Evolutionary conservation across 2,113 vertebrate genomes (phyloP), one percentile per base, ranked within the genome.

Genomic region (Baryphthengus martii): DNA sequence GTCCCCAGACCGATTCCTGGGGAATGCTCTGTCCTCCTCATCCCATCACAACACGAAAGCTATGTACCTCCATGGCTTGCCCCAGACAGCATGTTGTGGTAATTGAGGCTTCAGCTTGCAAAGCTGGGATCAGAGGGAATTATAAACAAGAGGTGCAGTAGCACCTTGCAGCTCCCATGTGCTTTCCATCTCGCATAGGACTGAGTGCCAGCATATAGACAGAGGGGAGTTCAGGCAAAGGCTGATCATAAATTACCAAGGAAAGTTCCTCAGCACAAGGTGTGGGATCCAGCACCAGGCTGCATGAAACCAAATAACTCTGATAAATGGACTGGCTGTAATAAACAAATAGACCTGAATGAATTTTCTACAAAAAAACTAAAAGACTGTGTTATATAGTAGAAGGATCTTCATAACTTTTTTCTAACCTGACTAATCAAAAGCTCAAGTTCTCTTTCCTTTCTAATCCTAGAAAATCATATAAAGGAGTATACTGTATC

Each of bases 61-160:
- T 56, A 0, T 2, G 3, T 5, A 3, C 45, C 44, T 75, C 39
- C 3, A 0, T n/a, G 44, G 47, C 33, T 71, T 61, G 42, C 50
- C 19, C 49, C 3, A 3, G 39, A 19, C 10, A 33, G 6, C 4
- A 1, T 35, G 17, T 44, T 4, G 0, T 56, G 45, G 66, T 37
- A 39, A 28, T 29, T 1, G 2, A 39, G 53, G 18, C 44, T 84
- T 81, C 66, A 49, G n/a, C 14, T 76, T 13, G 2, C 58, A 62
- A 52, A 75, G 40, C 31, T 3, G 0, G 67, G 56, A 13, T 37
- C 29, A 58, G 39, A 17, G 9, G 14, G 12, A 40, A 67, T 7
- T 50, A 21, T 72, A 58, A 62, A 23, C 1, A 3, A 49, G 44
- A 74, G 17, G 10, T 39, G 21, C 59, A 76, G 58, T 13, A 59